Percentiles rank a stretch among this genome's conserved stretches.
These are phyloP conservation scores for Coryphaenoides rupestris DNA, from an alignment of 2,113 vertebrate genomes.

Conservation along the genomic window DNA sequence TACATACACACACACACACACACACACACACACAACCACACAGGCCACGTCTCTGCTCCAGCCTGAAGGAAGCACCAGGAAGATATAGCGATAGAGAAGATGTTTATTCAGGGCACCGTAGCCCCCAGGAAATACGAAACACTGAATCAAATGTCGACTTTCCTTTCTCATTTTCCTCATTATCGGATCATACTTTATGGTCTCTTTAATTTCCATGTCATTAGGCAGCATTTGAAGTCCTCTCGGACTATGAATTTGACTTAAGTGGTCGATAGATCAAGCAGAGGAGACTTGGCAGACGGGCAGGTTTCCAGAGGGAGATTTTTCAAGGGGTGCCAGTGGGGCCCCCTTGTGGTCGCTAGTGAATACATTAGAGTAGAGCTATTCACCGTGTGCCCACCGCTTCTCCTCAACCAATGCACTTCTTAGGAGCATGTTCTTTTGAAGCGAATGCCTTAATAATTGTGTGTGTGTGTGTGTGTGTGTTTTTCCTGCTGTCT, in stretches of 20 bases:
- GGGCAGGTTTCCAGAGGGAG: slow-evolving; percentile 6
- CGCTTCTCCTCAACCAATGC: background rate
- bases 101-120: slow-evolving; percentile 15
- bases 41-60: slow-evolving; percentile 7
- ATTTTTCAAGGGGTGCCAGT: background rate
- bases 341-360: slow-evolving; percentile 44
- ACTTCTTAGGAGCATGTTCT: background rate
- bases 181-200: slow-evolving; percentile 13
- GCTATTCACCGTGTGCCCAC: slow-evolving; percentile 5
- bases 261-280: slow-evolving; percentile 17
- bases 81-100: slow-evolving; percentile 12
- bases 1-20: slow-evolving; percentile 2
- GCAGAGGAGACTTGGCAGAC: slow-evolving; percentile 1
- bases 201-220: slow-evolving; percentile 10
- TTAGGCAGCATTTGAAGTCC: slow-evolving; percentile 12
- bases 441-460: background rate
- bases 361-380: background rate
- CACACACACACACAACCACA: slow-evolving; percentile 2
- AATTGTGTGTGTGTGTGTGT: no score
- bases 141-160: background rate
- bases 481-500: slow-evolving; percentile 9
- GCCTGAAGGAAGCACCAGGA: slow-evolving; percentile 22
- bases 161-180: slow-evolving; percentile 14
- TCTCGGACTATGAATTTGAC: slow-evolving; percentile 1
- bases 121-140: slow-evolving; percentile 24